Evolutionary conservation across 1,140 invertebrate genomes (phyloP).

Genomic region (Uloborus diversus): DNA sequence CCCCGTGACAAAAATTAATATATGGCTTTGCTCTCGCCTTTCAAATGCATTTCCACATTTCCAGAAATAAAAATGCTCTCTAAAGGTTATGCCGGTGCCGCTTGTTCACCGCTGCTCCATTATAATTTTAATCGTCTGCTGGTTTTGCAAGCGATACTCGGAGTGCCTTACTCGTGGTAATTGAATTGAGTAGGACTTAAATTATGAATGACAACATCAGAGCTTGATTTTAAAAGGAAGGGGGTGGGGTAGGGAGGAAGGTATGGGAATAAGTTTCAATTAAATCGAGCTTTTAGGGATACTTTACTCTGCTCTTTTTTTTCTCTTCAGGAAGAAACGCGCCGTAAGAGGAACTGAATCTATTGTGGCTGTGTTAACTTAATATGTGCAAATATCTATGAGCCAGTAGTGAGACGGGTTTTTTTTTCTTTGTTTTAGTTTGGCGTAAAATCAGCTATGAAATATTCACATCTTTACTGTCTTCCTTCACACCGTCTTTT

Average conservation of each 20-base stretch:
- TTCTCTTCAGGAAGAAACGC: conserved; percentile 15
- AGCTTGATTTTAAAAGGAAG: background rate
- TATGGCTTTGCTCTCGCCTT: no score
- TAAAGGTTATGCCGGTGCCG: no score
- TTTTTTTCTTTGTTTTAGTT: conserved; percentile 5
- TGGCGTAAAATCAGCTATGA: conserved; percentile 54
- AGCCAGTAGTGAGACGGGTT: background rate
- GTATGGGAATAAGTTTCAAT: conserved; percentile 44
- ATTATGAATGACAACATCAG: conserved; percentile 18
- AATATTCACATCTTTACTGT: conserved; percentile 53
- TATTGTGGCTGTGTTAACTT: conserved; percentile 49
- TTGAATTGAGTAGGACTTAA: conserved; percentile 40
- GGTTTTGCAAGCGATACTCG: no score
- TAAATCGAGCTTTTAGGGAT: conserved; percentile 32
- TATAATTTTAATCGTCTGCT: no score
- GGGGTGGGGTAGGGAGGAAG: background rate
- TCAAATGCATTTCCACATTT: no score
- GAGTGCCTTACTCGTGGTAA: conserved; percentile 21
- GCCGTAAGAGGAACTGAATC: conserved; percentile 38
- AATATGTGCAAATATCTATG: conserved; percentile 33
- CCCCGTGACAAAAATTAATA: no score
- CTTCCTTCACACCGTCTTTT: conserved; percentile 23
- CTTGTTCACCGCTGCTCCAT: no score
- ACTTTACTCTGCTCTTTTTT: background rate
- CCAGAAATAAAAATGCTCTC: no score